A percentile compares a stretch with the other conserved stretches of the same genome.
Conservation (phyloP, 2,888 invertebrate species). For the Argyra leucocephala region DNA sequence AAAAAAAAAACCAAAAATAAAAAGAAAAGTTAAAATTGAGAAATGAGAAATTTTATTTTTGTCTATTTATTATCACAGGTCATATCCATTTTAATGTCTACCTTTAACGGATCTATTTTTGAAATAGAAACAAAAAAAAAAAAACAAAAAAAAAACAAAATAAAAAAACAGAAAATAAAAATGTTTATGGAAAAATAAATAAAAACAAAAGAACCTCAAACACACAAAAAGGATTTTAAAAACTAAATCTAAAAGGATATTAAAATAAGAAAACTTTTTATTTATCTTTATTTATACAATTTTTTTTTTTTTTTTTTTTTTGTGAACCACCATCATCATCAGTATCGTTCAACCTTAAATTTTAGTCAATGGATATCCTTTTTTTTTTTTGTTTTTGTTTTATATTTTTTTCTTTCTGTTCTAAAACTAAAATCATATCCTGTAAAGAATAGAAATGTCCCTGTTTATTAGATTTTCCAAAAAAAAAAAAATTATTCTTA, state of each 20-base stretch:
- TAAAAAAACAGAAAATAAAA: not conserved
- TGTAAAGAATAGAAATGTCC: not conserved
- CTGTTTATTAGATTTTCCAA: not conserved
- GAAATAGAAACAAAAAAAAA: not conserved
- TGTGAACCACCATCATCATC: not conserved
- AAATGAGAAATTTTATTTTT: not conserved
- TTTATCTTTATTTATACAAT: no score
- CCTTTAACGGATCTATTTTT: not conserved
- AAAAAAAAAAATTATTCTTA: no score
- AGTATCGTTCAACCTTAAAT: not conserved
- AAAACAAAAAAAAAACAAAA: not conserved
- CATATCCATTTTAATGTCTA: not conserved
- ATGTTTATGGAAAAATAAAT: no score
- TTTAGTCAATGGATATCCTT: not conserved
- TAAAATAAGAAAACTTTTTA: not conserved
- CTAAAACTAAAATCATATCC: no score
- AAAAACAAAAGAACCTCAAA: no score
- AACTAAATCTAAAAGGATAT: constrained; percentile 4
- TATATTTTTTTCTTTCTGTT: no score
- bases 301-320: no score
- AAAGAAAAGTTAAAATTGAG: no score
- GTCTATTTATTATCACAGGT: not conserved
- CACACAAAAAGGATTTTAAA: not conserved
- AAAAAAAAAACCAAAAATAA: no score
- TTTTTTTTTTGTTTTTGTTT: no score